A percentile compares a stretch with the other conserved stretches of the same genome.
These are phyloP conservation scores for Mythimna impura DNA, from an alignment of 2,888 invertebrate species.

Conservation along the genomic window DNA sequence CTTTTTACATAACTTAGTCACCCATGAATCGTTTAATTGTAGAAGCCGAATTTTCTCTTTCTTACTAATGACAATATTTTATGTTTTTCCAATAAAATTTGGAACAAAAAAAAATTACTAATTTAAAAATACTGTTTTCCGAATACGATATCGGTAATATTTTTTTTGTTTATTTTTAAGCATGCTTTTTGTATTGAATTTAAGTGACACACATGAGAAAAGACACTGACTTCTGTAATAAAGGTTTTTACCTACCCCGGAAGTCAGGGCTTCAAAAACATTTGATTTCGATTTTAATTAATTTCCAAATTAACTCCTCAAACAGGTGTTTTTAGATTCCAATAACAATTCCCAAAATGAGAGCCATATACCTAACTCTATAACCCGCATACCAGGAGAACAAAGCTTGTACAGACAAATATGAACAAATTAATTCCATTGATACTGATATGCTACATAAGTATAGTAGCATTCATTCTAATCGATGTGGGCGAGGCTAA, in stretches of 20 bases:
- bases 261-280: no score
- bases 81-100: background rate
- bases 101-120: no score
- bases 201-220: no score
- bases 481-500: constrained; percentile 75
- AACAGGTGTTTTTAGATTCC: background rate
- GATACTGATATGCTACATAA: constrained; percentile 74
- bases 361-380: background rate
- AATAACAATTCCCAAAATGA: constrained; percentile 12
- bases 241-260: no score
- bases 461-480: constrained; percentile 72
- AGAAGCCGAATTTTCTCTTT: background rate
- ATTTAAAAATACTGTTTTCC: no score
- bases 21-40: no score
- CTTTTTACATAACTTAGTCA: background rate
- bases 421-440: constrained; percentile 70
- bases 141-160: no score
- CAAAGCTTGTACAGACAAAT: constrained; percentile 3
- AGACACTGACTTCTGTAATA: no score
- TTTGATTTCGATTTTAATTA: no score
- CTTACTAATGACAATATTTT: background rate
- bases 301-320: background rate
- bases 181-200: no score
- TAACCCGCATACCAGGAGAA: background rate
- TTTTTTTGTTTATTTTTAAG: no score